Evolutionary conservation across 2,888 invertebrate species (phyloP), one percentile per base, ranked within the genome.

Genomic region (Amphiduros pacificus): DNA sequence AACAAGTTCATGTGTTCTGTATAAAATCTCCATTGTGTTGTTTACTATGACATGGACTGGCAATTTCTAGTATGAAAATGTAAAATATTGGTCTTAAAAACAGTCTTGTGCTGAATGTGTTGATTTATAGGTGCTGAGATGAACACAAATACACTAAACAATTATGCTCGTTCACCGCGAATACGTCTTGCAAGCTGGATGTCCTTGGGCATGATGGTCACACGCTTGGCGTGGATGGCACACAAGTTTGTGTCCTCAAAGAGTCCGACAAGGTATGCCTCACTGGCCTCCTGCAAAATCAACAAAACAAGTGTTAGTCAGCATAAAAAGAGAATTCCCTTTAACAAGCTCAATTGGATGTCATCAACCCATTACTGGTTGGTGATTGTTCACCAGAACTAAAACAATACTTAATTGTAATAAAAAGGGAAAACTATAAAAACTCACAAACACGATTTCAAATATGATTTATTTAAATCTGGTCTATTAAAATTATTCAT

Each of bases 221-320:
- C 95, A 78, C 95, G 90, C 85, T 95, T 95, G 76, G 95, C 95
- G 81, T 96, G 96, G 83, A 96, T 95, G 72, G 95, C 95, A 86
- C 94, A 95, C 88, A 96, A 88, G 85, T 96, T 96, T 73, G 96
- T 96, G 86, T 97, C 96, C 87, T 96, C 96, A 85, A 97, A 96
- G 64, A 97, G 87, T 71, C 96, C 95, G 29, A 67, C 66, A 14
- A 66, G 49, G 62, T 66, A 66, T 17, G 66, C 64, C 54, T 66
- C 66, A 52, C 64, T 64, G 31, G 66, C 66, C 49, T 66, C 66
- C 66, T 59, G 59, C 52, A 59, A 59, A 6, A 58, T 11, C 9
- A 50, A 14, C 27, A 9, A 44, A 14, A 28, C 41, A 28, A 6
- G 36, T 40, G n/a, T 55, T 31, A 32, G 54, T 22, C 11, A n/a